A percentile compares a stretch with the other conserved stretches of the same genome.
phyloP scores from a whole-genome alignment of 2,113 vertebrate species.

The Trichomycterus rosablanca region DNA sequence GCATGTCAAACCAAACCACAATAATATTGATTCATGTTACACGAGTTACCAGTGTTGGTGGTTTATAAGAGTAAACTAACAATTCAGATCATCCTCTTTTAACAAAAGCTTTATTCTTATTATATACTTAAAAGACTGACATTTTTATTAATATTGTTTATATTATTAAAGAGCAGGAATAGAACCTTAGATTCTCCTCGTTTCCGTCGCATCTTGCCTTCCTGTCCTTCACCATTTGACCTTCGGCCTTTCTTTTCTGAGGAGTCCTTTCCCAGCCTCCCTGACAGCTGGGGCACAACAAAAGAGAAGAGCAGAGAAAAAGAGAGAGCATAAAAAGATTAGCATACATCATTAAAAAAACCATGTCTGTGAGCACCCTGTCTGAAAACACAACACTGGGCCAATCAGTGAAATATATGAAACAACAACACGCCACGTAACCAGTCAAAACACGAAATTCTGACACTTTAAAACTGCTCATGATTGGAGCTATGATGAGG shows the following conservation, averaged over 20 bases:
- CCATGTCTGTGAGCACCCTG: not conserved
- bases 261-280: slow-evolving; percentile 75
- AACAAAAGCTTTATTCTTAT: too few species aligned
- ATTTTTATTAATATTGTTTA: too few species aligned
- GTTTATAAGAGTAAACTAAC: too few species aligned
- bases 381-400: not conserved
- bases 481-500: not conserved
- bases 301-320: slow-evolving; percentile 38
- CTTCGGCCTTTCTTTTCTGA: slow-evolving; percentile 87
- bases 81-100: too few species aligned
- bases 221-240: slow-evolving; percentile 94
- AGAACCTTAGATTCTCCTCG: slow-evolving; percentile 74
- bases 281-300: slow-evolving; percentile 69
- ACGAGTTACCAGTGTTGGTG: too few species aligned
- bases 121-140: too few species aligned
- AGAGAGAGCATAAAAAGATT: slow-evolving; percentile 22
- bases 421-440: not conserved
- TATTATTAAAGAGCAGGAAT: too few species aligned
- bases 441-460: not conserved
- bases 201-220: slow-evolving; percentile 90
- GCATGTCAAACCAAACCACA: too few species aligned
- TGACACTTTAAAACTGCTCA: too few species aligned
- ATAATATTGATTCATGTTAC: too few species aligned
- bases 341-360: slow-evolving; percentile 15
- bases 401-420: slow-evolving; percentile 13